Base-by-base conservation (phyloP, 2,888 invertebrate species). In the Zootermopsis nevadensis region DNA sequence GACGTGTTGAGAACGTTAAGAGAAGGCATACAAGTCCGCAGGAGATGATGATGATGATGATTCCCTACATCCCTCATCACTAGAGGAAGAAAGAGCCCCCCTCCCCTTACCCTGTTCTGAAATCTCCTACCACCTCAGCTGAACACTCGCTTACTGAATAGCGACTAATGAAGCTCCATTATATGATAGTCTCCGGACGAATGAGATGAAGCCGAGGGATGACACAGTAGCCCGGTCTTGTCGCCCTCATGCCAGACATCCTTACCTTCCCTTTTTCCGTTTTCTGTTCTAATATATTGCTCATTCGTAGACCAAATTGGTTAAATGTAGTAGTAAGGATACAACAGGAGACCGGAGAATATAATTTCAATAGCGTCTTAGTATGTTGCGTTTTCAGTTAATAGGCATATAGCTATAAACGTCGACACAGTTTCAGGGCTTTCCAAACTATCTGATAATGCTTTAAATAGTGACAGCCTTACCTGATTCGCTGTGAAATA, bases 111-210 rank as follows among this genome's bases (percentile, higher is more conserved):
- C 55, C 53, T 55, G 31, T 27, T 3, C 76, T 38, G 15, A 24
- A 6, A 24, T 30, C 48, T 77, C 77, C 77, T 55, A 77, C 53
- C 87, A 87, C 88, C 88, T 88, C 85, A 83, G 86, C 88, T 87
- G 87, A 88, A 88, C 88, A 88, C 88, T 87, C 87, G 88, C 60
- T 87, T 88, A 80, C 84, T 85, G 85, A 85, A 85, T 85, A 85
- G 85, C 84, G 80, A 84, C 85, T 85, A 85, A 85, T 85, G 85
- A 85, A 85, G 84, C 84, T 74, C 82, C 80, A 82, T 84, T 84
- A 79, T 79, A 66, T 79, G 79, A 79, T 60, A 79, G 79, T 79
- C 60, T 60, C 60, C n/a, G 74, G 33, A 35, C 74, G 74, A 74
- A 74, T 38, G 74, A 74, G 74, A 74, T 38, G 74, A 74, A 31